A percentile compares a stretch with the other conserved stretches of the same genome.
Conservation (phyloP, 2,113 vertebrate genomes). For the Ascaphus truei region DNA sequence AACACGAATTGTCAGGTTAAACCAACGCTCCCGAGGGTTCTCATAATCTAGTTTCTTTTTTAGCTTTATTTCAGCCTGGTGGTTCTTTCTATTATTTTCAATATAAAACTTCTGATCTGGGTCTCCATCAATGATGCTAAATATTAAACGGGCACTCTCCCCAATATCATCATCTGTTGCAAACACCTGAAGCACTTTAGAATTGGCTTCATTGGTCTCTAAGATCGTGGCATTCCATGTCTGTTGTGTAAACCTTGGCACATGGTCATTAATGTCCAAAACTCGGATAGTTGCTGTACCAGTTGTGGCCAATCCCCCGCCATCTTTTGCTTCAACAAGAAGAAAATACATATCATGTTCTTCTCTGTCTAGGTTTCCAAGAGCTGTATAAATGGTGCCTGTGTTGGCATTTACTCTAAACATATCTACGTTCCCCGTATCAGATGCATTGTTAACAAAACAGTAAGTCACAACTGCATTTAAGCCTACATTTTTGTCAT, state of each 20-base stretch:
- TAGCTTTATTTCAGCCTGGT: conserved; percentile 68
- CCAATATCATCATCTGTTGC: conserved; percentile 72
- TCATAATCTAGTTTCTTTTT: conserved; percentile 81
- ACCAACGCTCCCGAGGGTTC: conserved; percentile 70
- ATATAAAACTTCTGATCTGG: conserved; percentile 82
- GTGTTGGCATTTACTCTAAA: conserved; percentile 72
- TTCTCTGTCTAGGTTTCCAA: conserved; percentile 72
- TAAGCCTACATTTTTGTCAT: conserved; percentile 76
- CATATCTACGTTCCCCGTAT: conserved; percentile 56
- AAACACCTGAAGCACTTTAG: conserved; percentile 67
- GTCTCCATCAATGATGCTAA: conserved; percentile 76
- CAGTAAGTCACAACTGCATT: conserved; percentile 79
- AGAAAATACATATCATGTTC: conserved; percentile 68
- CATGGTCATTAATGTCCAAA: conserved; percentile 75
- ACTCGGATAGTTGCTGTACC: conserved; percentile 76
- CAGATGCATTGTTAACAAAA: conserved; percentile 63
- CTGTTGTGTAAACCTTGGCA: conserved; percentile 67
- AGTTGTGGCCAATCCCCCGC: conserved; percentile 76
- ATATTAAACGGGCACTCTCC: conserved; percentile 76
- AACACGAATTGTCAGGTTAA: conserved; percentile 80
- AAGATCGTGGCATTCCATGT: conserved; percentile 63
- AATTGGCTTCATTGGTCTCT: conserved; percentile 67
- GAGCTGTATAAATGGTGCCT: conserved; percentile 68
- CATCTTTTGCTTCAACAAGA: conserved; percentile 79
- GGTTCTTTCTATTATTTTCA: conserved; percentile 68